Base-by-base conservation (phyloP, 2,113 vertebrate genomes). In the Coptodon rendalli region DNA sequence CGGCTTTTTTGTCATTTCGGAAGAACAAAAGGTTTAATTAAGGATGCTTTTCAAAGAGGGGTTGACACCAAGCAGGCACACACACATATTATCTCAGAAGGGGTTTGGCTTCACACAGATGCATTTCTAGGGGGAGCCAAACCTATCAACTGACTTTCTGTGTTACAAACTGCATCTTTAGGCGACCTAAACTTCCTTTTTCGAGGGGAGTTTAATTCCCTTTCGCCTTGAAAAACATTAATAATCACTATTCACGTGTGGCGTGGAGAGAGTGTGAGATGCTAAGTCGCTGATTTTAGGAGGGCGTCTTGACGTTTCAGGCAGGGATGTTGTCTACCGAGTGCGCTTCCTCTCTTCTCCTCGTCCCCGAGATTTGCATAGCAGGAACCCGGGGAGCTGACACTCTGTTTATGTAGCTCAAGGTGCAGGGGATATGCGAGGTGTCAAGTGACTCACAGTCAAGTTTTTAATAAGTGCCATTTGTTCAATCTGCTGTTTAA, bases 401-500 rank as follows among this genome's bases (percentile, higher is more conserved):
- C 95, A 94, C 87, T 95, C 93, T 96, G 95, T 97, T 96, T 96
- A 96, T 96, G 95, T 95, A 95, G 95, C 95, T 95, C 90, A 94
- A 94, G 93, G 94, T 94, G 91, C 92, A 89, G 91, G 85, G 89
- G 93, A 94, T 92, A 88, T 96, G 95, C 87, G 91, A 95, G 92
- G 95, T 96, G 96, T 96, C 96, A 96, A 96, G 96, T 96, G 96
- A 96, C 95, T 96, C 93, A 84, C 94, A 94, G 92, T 93, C 93
- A 96, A 96, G 92, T 95, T 97, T 97, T 96, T 96, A 96, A 96
- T 96, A 96, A 96, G 95, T 93, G 88, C 94, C 96, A 96, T 96
- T 96, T 96, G 94, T 96, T 96, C 95, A 95, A 94, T 96, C 95
- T 95, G 89, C 95, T 96, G 94, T 96, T 97, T 95, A 97, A 97